phyloP scores from a whole-genome alignment of 2,797 vertebrate genomes.

The Lophura swinhoii region DNA sequence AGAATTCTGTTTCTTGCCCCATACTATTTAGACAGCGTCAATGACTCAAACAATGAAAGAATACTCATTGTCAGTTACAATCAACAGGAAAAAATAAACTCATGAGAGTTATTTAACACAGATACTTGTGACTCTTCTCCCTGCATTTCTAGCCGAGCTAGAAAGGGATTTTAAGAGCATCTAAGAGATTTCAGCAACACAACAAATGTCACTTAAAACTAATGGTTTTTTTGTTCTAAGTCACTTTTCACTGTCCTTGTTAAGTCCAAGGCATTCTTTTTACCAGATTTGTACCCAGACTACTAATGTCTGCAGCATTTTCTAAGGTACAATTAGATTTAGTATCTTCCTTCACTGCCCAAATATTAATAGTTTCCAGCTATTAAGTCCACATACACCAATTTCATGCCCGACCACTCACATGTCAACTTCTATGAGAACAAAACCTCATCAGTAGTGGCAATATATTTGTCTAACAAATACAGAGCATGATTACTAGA shows the following conservation, averaged over 20 bases:
- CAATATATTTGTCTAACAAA: not conserved
- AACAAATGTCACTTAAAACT: not conserved
- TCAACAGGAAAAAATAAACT: not conserved
- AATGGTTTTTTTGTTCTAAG: not conserved
- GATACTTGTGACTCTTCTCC: not conserved
- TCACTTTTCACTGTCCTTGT: not conserved
- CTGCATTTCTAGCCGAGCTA: not conserved
- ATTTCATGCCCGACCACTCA: not conserved
- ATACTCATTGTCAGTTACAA: not conserved
- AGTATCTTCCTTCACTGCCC: not conserved
- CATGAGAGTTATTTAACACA: not conserved
- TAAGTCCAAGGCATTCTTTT: not conserved
- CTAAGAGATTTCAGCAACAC: not conserved
- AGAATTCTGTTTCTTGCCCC: not conserved
- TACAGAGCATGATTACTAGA: not conserved
- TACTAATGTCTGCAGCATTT: not conserved
- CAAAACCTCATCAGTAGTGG: not conserved
- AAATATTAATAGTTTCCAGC: not conserved
- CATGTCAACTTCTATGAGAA: not conserved
- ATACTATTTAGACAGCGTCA: not conserved
- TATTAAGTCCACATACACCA: not conserved
- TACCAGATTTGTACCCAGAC: not conserved
- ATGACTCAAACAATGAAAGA: not conserved
- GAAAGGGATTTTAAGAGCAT: not conserved
- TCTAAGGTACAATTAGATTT: not conserved